Percentiles rank a stretch among this genome's conserved stretches.
Conservation (phyloP, 2,113 vertebrate genomes). For the Cryptotis parvus region DNA sequence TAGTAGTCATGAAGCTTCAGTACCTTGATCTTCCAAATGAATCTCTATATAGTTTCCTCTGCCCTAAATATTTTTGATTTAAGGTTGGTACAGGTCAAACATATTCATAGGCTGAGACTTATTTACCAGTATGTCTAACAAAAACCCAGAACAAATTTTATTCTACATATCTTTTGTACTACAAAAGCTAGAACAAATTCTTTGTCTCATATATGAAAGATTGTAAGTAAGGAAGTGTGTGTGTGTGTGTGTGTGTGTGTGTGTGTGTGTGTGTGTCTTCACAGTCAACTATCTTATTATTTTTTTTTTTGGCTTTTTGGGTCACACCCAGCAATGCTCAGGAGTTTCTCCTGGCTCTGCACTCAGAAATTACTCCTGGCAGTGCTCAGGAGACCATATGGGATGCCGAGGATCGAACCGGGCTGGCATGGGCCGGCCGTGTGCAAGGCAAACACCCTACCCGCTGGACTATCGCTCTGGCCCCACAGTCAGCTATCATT, state of each 20-base stretch:
- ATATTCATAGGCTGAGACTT: not conserved
- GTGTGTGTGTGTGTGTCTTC: not conserved
- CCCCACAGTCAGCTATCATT: not conserved
- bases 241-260: fast-evolving
- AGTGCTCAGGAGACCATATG: no score
- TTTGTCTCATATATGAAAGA: not conserved
- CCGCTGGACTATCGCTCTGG: no score
- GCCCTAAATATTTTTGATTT: not conserved
- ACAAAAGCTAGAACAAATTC: slow-evolving; percentile 3
- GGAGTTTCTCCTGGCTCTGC: no score
- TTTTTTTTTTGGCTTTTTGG: no score
- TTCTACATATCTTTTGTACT: not conserved
- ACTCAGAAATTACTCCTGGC: no score
- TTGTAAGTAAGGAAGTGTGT: no score
- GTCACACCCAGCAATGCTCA: no score
- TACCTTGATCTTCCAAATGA: not conserved
- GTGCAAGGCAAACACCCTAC: no score
- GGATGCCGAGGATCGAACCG: no score
- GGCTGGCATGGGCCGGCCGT: no score
- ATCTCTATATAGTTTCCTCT: no score
- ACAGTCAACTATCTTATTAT: not conserved
- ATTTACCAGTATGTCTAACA: not conserved
- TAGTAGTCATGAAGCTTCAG: not conserved
- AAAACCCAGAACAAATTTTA: no score
- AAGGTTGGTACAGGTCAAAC: not conserved